Conservation (phyloP, 2,113 vertebrate genomes). For the Labrus mixtus region DNA sequence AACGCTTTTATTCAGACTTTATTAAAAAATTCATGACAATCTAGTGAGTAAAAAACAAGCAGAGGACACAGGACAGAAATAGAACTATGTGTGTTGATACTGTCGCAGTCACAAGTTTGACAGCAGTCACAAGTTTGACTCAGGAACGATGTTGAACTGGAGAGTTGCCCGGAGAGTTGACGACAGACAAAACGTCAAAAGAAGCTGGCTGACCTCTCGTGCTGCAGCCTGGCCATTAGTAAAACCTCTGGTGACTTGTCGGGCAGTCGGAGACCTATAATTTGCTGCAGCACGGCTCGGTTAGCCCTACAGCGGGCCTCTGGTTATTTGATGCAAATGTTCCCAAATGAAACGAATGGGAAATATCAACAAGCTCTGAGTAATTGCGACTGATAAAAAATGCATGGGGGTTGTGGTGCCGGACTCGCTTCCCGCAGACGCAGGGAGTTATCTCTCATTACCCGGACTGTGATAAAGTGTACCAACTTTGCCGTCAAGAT, state of each 20-base stretch:
- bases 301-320: conserved; percentile 78
- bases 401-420: conserved; percentile 66
- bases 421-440: conserved; percentile 58
- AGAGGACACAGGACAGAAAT: background rate
- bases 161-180: conserved; percentile 14
- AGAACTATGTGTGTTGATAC: background rate
- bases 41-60: conserved; percentile 1
- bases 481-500: conserved; percentile 48
- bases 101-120: background rate
- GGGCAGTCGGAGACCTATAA: conserved; percentile 60
- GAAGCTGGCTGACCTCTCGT: conserved; percentile 50
- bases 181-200: conserved; percentile 28
- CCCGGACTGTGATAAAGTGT: conserved; percentile 74
- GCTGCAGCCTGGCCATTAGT: conserved; percentile 57
- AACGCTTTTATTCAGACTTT: background rate
- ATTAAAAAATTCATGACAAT: background rate
- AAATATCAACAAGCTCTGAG: conserved; percentile 81
- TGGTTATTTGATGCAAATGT: conserved; percentile 78
- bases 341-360: conserved; percentile 78
- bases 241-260: conserved; percentile 53
- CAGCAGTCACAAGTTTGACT: conserved; percentile 23
- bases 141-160: background rate
- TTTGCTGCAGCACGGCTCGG: conserved; percentile 58
- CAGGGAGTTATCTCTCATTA: conserved; percentile 78
- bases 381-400: conserved; percentile 82